phyloP scores from a whole-genome alignment of 2,113 vertebrate genomes.

The Mus spicilegus region DNA sequence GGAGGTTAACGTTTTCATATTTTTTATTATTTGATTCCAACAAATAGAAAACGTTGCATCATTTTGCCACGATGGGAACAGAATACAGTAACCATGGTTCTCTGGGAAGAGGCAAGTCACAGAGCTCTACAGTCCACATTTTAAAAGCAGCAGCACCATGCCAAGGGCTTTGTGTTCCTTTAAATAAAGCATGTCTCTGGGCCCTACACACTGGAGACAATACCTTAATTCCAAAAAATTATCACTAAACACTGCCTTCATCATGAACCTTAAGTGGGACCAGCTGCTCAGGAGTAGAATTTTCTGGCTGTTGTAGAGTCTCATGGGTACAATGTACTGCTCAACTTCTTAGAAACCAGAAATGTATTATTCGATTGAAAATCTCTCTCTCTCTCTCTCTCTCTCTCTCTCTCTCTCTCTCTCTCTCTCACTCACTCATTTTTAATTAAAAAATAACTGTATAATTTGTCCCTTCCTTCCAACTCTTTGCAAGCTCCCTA shows the following conservation, averaged over 20 bases:
- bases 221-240: slow-evolving; percentile 73
- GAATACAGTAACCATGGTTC: background rate
- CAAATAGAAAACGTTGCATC: background rate
- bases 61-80: background rate
- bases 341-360: slow-evolving; percentile 41
- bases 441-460: background rate
- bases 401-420: background rate
- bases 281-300: slow-evolving; percentile 64
- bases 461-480: background rate
- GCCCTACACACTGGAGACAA: slow-evolving; percentile 42
- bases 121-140: background rate
- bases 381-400: background rate
- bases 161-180: slow-evolving; percentile 16
- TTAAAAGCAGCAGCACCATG: background rate
- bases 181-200: slow-evolving; percentile 34
- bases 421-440: background rate
- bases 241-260: slow-evolving; percentile 58
- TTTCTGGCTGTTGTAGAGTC: slow-evolving; percentile 68
- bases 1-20: background rate
- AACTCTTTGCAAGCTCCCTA: background rate
- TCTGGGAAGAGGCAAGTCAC: background rate
- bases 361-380: background rate
- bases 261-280: slow-evolving; percentile 67
- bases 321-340: slow-evolving; percentile 38
- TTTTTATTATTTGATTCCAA: slow-evolving; percentile 28